Base-by-base conservation (phyloP, 1,140 invertebrate species). In the Araneus ventricosus region DNA sequence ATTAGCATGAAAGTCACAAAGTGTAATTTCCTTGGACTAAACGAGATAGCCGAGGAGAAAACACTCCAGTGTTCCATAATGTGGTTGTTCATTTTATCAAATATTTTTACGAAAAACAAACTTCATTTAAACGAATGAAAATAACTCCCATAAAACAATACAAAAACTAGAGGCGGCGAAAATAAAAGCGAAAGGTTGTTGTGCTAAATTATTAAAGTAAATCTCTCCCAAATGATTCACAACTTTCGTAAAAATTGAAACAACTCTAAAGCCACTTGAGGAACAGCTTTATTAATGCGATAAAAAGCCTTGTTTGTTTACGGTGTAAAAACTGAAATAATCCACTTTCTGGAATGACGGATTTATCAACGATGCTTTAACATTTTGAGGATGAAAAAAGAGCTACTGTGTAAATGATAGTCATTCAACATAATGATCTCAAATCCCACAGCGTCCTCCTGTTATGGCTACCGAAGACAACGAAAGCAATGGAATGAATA, bases 221-320 rank as follows among this genome's bases (percentile, higher is more conserved):
- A 75, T 75, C 67, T 34, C 30, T 75, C 67, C 67, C 67, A 75
- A 75, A 34, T 75, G 67, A 75, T 30, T 75, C 67, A 10, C 30
- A 75, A 75, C 30, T 75, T 75, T 75, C 67, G 14, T 34, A 75
- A 75, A 75, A 37, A 75, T 37, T 75, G 67, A 75, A 75, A 75
- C 67, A 75, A 37, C 17, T 34, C 67, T 75, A 20, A 34, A 75
- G 27, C 27, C 67, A 34, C 67, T 75, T 75, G 67, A 75, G 27
- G 27, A 34, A 75, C 6, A 34, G 67, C 67, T 75, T 75, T 75
- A 75, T 75, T 75, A 75, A 75, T 75, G 67, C 27, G 67, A 75
- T 75, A 75, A 75, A 75, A 75, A 34, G 67, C 30, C 67, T 75
- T 75, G 67, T 75, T 75, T 75, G 14, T 14, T 20, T 75, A 20